Conservation (phyloP, 2,797 vertebrate genomes). For the Pachyuromys duprasi region DNA sequence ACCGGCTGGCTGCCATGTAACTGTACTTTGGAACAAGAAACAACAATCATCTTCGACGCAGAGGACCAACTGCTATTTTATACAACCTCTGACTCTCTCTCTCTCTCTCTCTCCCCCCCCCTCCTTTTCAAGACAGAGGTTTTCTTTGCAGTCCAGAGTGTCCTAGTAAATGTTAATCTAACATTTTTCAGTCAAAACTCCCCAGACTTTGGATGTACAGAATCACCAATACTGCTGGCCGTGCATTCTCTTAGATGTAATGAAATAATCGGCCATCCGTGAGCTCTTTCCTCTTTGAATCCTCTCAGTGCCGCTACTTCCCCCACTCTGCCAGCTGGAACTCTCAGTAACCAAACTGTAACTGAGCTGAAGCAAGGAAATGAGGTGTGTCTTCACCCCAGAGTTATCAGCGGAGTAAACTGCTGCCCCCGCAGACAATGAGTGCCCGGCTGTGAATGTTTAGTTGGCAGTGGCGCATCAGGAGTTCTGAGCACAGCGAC, state of each 20-base stretch:
- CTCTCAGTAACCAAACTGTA: neutral
- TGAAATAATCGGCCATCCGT: neutral
- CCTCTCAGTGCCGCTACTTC: neutral
- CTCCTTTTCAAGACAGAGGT: neutral
- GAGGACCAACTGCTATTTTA: neutral
- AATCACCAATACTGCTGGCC: neutral
- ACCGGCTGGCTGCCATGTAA: neutral
- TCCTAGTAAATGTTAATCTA: neutral
- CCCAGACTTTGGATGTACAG: neutral
- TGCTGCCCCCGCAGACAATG: neutral
- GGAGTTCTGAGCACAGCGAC: neutral
- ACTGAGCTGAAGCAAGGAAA: neutral
- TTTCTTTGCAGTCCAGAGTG: neutral
- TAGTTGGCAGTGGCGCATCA: neutral
- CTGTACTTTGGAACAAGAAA: neutral
- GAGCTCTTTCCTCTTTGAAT: neutral
- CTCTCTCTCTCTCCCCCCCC: too few relatives aligned
- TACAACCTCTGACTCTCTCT: neutral
- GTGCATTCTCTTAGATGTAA: neutral
- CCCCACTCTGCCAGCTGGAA: neutral
- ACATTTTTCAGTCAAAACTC: neutral
- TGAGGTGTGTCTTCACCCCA: neutral
- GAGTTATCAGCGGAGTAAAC: neutral
- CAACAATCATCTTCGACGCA: neutral
- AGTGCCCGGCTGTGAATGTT: neutral